phyloP scores from a whole-genome alignment of 2,113 vertebrate genomes.

The Morphnarchus princeps region DNA sequence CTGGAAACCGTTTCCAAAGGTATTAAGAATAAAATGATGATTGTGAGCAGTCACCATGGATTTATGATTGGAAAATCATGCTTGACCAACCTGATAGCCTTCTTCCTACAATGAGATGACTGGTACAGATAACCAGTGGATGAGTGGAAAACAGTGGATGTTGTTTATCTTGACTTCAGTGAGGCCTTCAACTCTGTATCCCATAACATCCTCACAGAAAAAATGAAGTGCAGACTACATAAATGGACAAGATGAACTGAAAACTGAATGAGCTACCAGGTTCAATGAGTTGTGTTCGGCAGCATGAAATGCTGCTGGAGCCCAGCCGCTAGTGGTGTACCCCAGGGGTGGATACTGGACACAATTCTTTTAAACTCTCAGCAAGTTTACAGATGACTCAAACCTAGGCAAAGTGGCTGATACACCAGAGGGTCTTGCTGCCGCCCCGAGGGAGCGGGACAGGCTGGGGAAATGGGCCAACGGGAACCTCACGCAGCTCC shows the following conservation, averaged over 20 bases:
- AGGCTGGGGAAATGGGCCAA: too few relatives aligned
- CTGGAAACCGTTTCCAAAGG: not conserved
- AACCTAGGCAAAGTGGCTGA: accelerated
- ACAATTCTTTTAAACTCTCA: not conserved
- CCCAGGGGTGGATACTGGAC: too few relatives aligned
- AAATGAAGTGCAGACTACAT: not conserved
- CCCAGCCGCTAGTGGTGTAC: not conserved
- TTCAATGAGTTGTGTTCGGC: accelerated
- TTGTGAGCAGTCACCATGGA: not conserved
- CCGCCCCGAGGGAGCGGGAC: not conserved
- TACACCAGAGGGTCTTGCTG: not conserved
- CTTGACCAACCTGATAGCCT: not conserved
- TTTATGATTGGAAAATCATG: not conserved
- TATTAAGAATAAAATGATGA: not conserved
- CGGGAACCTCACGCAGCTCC: too few relatives aligned
- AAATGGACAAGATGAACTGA: not conserved
- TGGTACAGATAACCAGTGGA: not conserved
- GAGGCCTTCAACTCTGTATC: not conserved
- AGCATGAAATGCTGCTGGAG: not conserved
- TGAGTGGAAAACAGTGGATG: not conserved
- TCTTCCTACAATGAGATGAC: not conserved
- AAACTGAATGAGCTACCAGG: not conserved
- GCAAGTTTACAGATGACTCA: not conserved
- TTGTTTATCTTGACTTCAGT: not conserved
- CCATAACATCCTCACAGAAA: not conserved